Evolutionary conservation across 1,140 invertebrate species (phyloP).

Genomic region (Plodia interpunctella): DNA sequence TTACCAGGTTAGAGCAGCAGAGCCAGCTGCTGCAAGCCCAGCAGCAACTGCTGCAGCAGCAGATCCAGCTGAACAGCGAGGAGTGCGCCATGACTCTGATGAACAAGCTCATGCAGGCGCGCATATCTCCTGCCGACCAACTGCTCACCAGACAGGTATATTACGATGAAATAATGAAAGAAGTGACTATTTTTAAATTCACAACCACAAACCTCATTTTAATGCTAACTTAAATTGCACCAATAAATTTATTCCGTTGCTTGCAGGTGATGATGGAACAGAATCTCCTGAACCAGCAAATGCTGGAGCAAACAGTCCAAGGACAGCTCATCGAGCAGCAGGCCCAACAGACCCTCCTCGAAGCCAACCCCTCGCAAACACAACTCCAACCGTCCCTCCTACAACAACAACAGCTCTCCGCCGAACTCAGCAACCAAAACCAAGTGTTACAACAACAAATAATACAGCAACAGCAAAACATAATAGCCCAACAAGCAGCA

Average conservation of each 20-base stretch:
- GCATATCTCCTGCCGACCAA: conserved; percentile 69
- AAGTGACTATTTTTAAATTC: too few species aligned
- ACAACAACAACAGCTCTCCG: conserved; percentile 51
- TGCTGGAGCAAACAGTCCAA: conserved; percentile 76
- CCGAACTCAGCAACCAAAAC: conserved; percentile 69
- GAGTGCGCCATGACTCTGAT: conserved; percentile 70
- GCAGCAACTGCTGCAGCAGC: conserved; percentile 74
- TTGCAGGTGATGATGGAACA: conserved; percentile 74
- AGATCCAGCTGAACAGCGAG: conserved; percentile 70
- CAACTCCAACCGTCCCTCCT: conserved; percentile 45
- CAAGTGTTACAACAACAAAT: conserved; percentile 65
- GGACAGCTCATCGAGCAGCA: conserved; percentile 68
- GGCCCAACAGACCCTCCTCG: conserved; percentile 55
- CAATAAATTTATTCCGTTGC: background rate
- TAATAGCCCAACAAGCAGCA: conserved; percentile 66
- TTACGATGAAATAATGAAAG: too few species aligned
- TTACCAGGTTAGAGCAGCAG: conserved; percentile 67
- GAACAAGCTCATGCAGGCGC: conserved; percentile 72
- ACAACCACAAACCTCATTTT: too few species aligned
- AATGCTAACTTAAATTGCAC: background rate
- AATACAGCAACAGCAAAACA: conserved; percentile 65
- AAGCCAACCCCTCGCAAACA: conserved; percentile 57
- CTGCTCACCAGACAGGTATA: conserved; percentile 61
- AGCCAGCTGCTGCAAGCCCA: conserved; percentile 71
- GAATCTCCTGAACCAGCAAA: conserved; percentile 79